These are phyloP conservation scores for Pitta sordida DNA, from an alignment of 2,113 vertebrate genomes.

Conservation along the genomic window DNA sequence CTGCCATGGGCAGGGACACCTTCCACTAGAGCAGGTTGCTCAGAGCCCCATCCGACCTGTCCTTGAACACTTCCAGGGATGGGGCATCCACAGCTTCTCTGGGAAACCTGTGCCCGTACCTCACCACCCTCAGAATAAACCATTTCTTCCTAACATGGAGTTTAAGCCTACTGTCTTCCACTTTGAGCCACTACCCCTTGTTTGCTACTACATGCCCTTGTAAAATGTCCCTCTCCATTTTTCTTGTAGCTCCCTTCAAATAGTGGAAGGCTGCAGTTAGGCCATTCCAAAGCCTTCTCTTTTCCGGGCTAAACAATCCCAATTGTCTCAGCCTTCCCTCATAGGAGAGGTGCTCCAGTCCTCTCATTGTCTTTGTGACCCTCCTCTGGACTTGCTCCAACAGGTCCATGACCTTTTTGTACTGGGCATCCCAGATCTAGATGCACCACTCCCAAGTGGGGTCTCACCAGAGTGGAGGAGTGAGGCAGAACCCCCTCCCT, in stretches of 20 bases:
- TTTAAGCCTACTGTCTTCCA: neutral
- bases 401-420: neutral
- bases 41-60: neutral
- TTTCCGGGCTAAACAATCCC: fast-evolving
- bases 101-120: neutral
- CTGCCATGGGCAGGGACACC: no score
- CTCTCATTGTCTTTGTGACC: neutral
- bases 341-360: fast-evolving
- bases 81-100: neutral
- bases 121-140: neutral
- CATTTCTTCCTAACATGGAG: neutral
- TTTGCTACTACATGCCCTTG: fast-evolving
- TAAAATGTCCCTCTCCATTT: neutral
- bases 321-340: neutral
- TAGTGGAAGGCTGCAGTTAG: neutral
- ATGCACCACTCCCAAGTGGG: neutral
- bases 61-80: neutral
- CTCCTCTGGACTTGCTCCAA: fast-evolving
- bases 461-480: neutral
- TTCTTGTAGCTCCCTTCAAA: neutral
- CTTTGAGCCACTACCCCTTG: fast-evolving
- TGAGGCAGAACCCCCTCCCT: neutral
- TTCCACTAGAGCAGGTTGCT: neutral
- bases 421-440: neutral
- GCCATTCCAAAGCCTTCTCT: neutral